Conservation (phyloP, 1,140 invertebrate genomes). For the Patella vulgata region DNA sequence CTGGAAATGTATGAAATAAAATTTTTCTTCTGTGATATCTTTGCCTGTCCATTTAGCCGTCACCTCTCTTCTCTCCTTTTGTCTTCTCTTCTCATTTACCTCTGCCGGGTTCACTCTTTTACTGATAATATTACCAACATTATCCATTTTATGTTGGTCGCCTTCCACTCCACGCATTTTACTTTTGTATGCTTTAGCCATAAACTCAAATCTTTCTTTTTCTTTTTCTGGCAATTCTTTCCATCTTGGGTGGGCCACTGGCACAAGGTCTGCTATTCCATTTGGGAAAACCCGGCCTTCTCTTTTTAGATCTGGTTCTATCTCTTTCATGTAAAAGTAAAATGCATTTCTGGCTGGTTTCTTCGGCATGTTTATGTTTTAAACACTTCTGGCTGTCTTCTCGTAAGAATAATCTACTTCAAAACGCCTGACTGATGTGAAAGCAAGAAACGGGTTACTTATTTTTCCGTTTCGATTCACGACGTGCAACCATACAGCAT, state of each 20-base stretch:
- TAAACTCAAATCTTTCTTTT: constrained; percentile 48
- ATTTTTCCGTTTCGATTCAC: too few species aligned
- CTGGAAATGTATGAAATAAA: constrained; percentile 59
- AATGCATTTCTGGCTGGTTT: constrained; percentile 53
- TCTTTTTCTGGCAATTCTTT: constrained; percentile 50
- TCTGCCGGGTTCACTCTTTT: constrained; percentile 30
- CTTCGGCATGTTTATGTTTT: constrained; percentile 58
- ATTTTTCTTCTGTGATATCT: constrained; percentile 44
- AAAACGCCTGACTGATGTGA: too few species aligned
- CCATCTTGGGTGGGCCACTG: constrained; percentile 54
- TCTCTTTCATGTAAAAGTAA: constrained; percentile 59
- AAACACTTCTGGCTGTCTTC: too few species aligned
- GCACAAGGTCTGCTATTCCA: constrained; percentile 55
- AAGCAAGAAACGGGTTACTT: too few species aligned
- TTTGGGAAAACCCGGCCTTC: constrained; percentile 50
- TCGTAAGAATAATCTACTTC: too few species aligned
- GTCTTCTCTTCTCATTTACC: constrained; percentile 23
- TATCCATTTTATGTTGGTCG: constrained; percentile 45
- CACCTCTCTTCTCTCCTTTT: constrained; percentile 29
- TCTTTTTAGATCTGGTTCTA: constrained; percentile 41
- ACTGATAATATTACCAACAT: constrained; percentile 49
- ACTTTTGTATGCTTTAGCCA: constrained; percentile 49
- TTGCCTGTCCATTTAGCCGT: constrained; percentile 27
- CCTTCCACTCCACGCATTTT: constrained; percentile 41
- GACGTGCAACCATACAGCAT: too few species aligned